Percentiles rank a stretch among this genome's conserved stretches.
phyloP scores from a whole-genome alignment of 2,797 vertebrate species.

The Ptychadena robeensis region DNA sequence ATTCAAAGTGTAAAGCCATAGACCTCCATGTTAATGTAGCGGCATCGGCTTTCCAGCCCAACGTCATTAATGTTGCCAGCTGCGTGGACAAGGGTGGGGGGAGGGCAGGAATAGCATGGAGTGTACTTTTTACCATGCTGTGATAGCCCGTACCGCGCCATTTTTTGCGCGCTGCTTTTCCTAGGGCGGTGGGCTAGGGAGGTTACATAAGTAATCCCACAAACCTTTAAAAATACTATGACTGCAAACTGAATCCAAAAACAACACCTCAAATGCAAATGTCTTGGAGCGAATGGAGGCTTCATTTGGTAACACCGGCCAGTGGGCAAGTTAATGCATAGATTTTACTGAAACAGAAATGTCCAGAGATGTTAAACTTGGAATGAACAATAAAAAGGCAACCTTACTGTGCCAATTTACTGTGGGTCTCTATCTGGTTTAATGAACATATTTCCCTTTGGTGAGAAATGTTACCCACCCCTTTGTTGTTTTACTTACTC shows the following conservation, averaged over 20 bases:
- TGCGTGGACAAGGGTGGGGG: no score
- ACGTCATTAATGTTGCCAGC: no score
- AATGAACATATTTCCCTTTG: not conserved
- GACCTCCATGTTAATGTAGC: no score
- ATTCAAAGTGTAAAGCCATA: no score
- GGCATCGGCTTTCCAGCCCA: no score
- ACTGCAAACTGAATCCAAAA: not conserved
- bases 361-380: not conserved
- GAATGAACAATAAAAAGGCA: not conserved
- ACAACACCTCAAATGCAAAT: not conserved
- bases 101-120: no score
- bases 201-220: not conserved
- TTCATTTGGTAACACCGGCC: not conserved
- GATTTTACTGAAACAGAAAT: not conserved
- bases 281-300: not conserved
- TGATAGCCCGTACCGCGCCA: no score
- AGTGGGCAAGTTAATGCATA: not conserved
- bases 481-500: slow-evolving; percentile 35
- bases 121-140: no score
- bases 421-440: not conserved
- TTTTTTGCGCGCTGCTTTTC: no score
- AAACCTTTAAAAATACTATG: not conserved
- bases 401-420: not conserved
- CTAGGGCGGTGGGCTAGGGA: no score
- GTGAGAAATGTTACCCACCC: not conserved